A percentile compares a stretch with the other conserved stretches of the same genome.
phyloP scores from a whole-genome alignment of 2,113 vertebrate species.

The Triplophysa rosa region DNA sequence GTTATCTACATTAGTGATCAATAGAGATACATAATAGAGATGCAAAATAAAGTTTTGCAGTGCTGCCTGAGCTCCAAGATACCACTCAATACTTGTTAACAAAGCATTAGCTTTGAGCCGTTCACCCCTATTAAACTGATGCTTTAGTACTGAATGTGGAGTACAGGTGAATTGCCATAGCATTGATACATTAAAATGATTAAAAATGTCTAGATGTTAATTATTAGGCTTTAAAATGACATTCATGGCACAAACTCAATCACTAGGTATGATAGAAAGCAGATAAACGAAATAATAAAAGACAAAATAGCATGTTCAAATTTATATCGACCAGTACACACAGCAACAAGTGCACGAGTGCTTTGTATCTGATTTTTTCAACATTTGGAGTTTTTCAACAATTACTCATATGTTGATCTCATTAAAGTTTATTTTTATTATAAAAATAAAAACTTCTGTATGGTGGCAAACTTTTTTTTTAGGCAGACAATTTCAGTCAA shows the following conservation, averaged over 20 bases:
- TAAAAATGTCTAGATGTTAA: slow-evolving; percentile 10
- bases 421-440: background rate
- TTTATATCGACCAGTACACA: too few relatives aligned
- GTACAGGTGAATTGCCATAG: slow-evolving; percentile 29
- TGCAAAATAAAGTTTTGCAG: slow-evolving; percentile 33
- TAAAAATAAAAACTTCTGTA: background rate
- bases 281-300: too few relatives aligned
- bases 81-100: slow-evolving; percentile 29
- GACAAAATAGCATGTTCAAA: too few relatives aligned
- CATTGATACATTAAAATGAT: background rate
- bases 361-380: too few relatives aligned
- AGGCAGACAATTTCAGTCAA: background rate
- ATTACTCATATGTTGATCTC: background rate
- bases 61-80: background rate
- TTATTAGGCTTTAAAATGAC: background rate
- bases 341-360: too few relatives aligned
- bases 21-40: slow-evolving; percentile 40
- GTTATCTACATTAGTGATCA: slow-evolving; percentile 38
- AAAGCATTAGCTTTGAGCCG: slow-evolving; percentile 28
- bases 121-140: slow-evolving; percentile 32
- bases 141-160: background rate
- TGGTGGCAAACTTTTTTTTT: background rate
- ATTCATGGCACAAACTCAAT: background rate
- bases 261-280: too few relatives aligned
- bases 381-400: background rate